Conservation (phyloP, 2,888 invertebrate species). For the Osmoderma eremita region DNA sequence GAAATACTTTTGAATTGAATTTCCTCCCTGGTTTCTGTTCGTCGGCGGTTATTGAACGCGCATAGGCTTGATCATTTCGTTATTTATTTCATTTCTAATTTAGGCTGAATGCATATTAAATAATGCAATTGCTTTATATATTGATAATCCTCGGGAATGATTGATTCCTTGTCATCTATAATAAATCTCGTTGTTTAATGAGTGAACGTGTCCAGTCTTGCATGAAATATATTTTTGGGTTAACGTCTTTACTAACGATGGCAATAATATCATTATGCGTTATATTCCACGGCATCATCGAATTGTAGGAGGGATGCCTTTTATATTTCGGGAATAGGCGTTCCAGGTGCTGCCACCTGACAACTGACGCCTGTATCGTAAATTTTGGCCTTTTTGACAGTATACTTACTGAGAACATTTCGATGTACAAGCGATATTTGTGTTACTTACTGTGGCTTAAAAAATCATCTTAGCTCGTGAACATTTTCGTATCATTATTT, state of each 20-base stretch:
- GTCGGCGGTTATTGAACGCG: slow-evolving; percentile 15
- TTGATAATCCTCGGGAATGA: slow-evolving; percentile 9
- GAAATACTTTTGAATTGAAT: slow-evolving; percentile 25
- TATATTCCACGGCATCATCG: background rate
- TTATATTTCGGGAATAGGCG: no score
- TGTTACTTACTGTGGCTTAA: no score
- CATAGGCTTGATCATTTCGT: slow-evolving; percentile 10
- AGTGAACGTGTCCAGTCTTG: slow-evolving; percentile 8
- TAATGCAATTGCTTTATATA: slow-evolving; percentile 9
- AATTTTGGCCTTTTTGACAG: no score
- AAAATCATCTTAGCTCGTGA: no score
- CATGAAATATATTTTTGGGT: background rate
- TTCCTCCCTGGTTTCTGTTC: background rate
- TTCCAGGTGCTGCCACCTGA: no score
- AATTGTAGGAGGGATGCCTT: no score
- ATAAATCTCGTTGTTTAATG: slow-evolving; percentile 19
- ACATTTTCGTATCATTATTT: no score
- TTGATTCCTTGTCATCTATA: slow-evolving; percentile 4
- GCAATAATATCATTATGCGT: background rate
- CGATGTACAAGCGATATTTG: no score
- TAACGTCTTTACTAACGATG: background rate
- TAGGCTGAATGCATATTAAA: slow-evolving; percentile 17
- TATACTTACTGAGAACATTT: no score
- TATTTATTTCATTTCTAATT: slow-evolving; percentile 28
- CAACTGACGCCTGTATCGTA: no score